Evolutionary conservation across 2,113 vertebrate species (phyloP), one percentile per base, ranked within the genome.

Genomic region (Tachysurus fulvidraco): DNA sequence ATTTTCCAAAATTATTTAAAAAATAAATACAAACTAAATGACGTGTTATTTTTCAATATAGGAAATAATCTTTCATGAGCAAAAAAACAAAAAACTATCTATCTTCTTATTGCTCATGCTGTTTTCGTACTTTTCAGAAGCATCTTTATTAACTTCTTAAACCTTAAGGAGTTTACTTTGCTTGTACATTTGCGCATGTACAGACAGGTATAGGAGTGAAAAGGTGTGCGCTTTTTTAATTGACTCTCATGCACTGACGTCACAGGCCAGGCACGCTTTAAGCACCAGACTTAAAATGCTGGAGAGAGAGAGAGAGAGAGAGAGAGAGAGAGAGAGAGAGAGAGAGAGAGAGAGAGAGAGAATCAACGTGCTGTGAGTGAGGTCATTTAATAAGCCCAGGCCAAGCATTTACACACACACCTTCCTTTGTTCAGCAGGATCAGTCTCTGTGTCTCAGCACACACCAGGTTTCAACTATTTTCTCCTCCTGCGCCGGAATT

Each of bases 181-280:
- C 1, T 36, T 36, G 36, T 36, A 36, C 36, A 36, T 36, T 36
- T 36, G 69, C 36, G 65, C 67, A 21, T 41, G 36, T 41, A 6
- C 28, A 55, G 12, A 19, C 71, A 85, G 83, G 36, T 52, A 36
- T 36, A 52, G 57, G 81, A 73, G 59, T 62, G 52, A 71, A 21
- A 36, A 64, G 79, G 76, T 65, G n/a, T 41, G 44, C 78, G 55
- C 25, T 88, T 84, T 88, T n/a, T n/a, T 50, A 86, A 88, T 84
- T 88, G 87, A 67, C 54, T 62, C 28, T 23, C 46, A 28, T 23
- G 0, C 30, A 65, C 55, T 84, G 87, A 88, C 81, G 83, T 84
- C 87, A 90, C 87, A 28, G 57, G 30, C n/a, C 79, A 69, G 76
- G 41, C 71, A 83, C 76, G 36, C 44, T 79, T 64, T 11, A n/a